Evolutionary conservation across 2,888 invertebrate species (phyloP).

Genomic region (Labia minor): DNA sequence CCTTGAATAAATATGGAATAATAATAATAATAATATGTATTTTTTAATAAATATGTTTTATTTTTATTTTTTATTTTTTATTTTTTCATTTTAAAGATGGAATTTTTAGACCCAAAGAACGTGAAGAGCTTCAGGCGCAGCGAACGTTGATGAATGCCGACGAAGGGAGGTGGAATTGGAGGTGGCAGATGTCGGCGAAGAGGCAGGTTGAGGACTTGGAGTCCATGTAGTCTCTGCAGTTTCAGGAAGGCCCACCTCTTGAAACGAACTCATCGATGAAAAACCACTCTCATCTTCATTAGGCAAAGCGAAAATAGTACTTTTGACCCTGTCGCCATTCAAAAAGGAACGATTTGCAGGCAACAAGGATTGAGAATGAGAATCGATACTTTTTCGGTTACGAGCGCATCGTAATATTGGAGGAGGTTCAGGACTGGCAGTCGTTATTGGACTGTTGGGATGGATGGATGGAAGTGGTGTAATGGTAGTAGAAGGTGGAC

Average conservation of each 20-base stretch:
- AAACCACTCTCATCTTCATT: conserved; percentile 75
- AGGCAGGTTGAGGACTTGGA: conserved; percentile 8
- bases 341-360: background rate
- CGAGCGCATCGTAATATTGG: background rate
- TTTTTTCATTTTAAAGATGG: too few species aligned
- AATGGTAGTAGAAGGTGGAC: conserved; percentile 1
- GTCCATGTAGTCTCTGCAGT: background rate
- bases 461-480: background rate
- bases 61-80: too few species aligned
- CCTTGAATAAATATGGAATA: background rate
- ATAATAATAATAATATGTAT: too few species aligned
- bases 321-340: background rate
- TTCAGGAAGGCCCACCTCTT: conserved; percentile 62
- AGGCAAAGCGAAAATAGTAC: conserved; percentile 28
- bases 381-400: conserved; percentile 16
- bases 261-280: conserved; percentile 74
- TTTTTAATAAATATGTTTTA: too few species aligned
- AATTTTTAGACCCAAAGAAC: background rate
- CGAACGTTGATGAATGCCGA: conserved; percentile 13
- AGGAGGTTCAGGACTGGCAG: background rate
- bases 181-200: background rate
- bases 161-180: background rate
- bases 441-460: background rate
- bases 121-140: background rate
- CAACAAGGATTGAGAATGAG: conserved; percentile 5